phyloP scores from a whole-genome alignment of 92 coral and sea anemone species.

The Palythoa heliodiscus region DNA sequence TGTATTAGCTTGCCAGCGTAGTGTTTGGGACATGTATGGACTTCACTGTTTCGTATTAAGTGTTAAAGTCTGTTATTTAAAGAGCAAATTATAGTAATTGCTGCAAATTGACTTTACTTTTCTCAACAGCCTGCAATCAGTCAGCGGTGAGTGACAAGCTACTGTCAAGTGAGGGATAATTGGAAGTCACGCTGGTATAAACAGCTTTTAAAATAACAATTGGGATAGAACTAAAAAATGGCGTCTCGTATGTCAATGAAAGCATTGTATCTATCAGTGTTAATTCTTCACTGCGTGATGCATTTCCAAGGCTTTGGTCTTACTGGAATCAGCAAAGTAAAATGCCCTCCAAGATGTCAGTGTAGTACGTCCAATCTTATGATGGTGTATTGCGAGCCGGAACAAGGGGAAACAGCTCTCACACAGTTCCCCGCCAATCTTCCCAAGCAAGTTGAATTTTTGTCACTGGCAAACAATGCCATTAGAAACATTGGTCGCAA shows the following conservation, averaged over 20 bases:
- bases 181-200: slow-evolving; percentile 39
- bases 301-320: slow-evolving; percentile 10
- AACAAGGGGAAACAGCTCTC: slow-evolving; percentile 33
- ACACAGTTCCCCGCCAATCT: slow-evolving; percentile 69
- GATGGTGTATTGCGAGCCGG: slow-evolving; percentile 55
- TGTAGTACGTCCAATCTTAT: slow-evolving; percentile 24
- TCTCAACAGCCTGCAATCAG: slow-evolving; percentile 47
- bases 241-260: slow-evolving; percentile 46
- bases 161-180: slow-evolving; percentile 19
- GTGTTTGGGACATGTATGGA: not conserved
- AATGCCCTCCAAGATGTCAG: slow-evolving; percentile 27
- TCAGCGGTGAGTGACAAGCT: slow-evolving; percentile 41
- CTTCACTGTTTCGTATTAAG: not conserved
- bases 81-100: not conserved
- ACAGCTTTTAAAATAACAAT: slow-evolving; percentile 24
- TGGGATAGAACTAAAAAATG: slow-evolving; percentile 27
- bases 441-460: slow-evolving; percentile 64
- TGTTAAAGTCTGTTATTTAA: not conserved
- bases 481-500: slow-evolving; percentile 67
- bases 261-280: slow-evolving; percentile 36
- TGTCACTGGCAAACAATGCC: slow-evolving; percentile 75
- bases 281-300: slow-evolving; percentile 10
- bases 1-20: not conserved
- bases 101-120: slow-evolving; percentile 5
- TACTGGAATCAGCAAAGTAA: slow-evolving; percentile 17